Percentiles rank a stretch among this genome's conserved stretches.
Conservation (phyloP, 2,888 invertebrate species). For the Griposia aprilina region DNA sequence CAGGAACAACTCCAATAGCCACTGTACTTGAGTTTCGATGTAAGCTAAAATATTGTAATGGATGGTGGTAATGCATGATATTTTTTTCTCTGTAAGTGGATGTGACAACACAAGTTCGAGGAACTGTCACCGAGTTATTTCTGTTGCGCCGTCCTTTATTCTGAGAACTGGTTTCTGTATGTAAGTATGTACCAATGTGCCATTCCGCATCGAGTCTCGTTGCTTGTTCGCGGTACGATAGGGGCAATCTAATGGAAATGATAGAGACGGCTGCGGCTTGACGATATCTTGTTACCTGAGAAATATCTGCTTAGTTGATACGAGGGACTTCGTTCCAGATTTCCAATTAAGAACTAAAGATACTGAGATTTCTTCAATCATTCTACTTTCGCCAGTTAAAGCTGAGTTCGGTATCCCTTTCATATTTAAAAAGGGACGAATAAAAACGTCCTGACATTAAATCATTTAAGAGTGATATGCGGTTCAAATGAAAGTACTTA, state of each 20-base stretch:
- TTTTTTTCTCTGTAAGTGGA: constrained; percentile 59
- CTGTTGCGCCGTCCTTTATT: constrained; percentile 71
- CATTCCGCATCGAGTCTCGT: constrained; percentile 68
- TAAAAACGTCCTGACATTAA: constrained; percentile 21
- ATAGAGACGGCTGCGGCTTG: constrained; percentile 70
- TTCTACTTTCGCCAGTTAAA: constrained; percentile 8
- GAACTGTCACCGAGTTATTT: constrained; percentile 77
- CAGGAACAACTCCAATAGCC: constrained; percentile 26
- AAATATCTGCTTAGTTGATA: constrained; percentile 39
- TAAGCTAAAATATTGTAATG: constrained; percentile 15
- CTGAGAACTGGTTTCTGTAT: constrained; percentile 73
- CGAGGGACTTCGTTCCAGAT: constrained; percentile 8
- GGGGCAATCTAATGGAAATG: constrained; percentile 79
- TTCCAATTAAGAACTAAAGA: constrained; percentile 15
- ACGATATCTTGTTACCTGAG: constrained; percentile 61
- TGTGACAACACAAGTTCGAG: constrained; percentile 70
- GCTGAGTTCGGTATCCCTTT: not conserved
- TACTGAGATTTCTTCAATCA: constrained; percentile 15
- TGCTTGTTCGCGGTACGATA: constrained; percentile 72
- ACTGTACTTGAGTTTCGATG: not conserved
- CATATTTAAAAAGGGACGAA: not conserved
- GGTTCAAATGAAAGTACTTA: constrained; percentile 48
- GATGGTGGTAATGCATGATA: constrained; percentile 28
- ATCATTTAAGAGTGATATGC: constrained; percentile 45
- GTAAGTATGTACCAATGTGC: constrained; percentile 62